Evolutionary conservation across 1,140 invertebrate genomes (phyloP).

Genomic region (Bombus cullumanus): DNA sequence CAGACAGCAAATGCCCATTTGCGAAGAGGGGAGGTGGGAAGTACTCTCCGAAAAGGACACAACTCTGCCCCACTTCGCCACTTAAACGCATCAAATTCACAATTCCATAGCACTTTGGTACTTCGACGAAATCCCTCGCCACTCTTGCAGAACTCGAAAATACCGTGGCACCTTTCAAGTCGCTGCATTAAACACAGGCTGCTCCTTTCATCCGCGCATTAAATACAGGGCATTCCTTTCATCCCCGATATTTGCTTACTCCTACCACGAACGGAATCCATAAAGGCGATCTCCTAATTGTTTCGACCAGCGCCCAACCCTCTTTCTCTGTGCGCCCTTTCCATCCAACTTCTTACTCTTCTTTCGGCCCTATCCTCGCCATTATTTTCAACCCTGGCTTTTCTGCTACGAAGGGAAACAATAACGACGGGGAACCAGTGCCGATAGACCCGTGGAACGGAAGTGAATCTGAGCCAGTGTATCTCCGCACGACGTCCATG

Average conservation of each 20-base stretch:
- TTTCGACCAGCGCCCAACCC: conserved; percentile 11
- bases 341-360: conserved; percentile 14
- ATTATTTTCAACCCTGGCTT: conserved; percentile 47
- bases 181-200: conserved; percentile 16
- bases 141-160: not conserved
- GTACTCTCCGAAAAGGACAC: not conserved
- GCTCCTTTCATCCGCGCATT: conserved; percentile 31
- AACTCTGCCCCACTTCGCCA: not conserved
- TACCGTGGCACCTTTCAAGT: conserved; percentile 17
- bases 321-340: not conserved
- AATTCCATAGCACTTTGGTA: not conserved
- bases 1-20: too few species aligned
- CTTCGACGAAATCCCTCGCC: not conserved
- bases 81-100: not conserved
- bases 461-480: conserved; percentile 44
- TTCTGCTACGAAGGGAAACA: conserved; percentile 18
- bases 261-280: not conserved
- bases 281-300: conserved; percentile 54
- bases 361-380: conserved; percentile 14
- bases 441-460: conserved; percentile 18
- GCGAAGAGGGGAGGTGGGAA: too few species aligned
- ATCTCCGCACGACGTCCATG: conserved; percentile 11
- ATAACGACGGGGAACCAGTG: conserved; percentile 21
- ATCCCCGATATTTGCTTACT: conserved; percentile 46
- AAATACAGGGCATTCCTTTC: conserved; percentile 14